Percentiles rank a stretch among this genome's conserved stretches.
Evolutionary conservation across 30 jellyfish, hydroid and myxozoan genomes (phyloP).

Genomic region (Nemopilema nomurai): DNA sequence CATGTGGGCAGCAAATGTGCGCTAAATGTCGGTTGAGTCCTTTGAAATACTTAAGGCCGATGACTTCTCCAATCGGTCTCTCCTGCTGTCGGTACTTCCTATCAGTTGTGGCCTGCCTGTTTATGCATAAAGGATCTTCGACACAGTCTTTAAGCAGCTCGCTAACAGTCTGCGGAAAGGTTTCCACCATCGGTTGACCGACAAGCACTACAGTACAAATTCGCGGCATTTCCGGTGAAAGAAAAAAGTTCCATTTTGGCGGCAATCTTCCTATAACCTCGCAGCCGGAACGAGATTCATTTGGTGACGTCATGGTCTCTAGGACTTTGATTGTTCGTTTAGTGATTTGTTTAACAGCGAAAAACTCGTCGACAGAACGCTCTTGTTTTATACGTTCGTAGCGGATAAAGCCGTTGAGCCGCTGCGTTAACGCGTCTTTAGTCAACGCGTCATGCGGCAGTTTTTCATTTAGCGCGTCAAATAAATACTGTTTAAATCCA

Average conservation of each 20-base stretch:
- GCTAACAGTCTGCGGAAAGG: slow-evolving; percentile 17
- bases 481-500: slow-evolving; percentile 28
- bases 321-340: slow-evolving; percentile 24
- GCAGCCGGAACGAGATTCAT: slow-evolving; percentile 40
- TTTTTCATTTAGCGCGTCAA: slow-evolving; percentile 21
- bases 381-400: slow-evolving; percentile 25
- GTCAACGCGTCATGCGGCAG: slow-evolving; percentile 55
- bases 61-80: slow-evolving; percentile 51
- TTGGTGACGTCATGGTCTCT: slow-evolving; percentile 57
- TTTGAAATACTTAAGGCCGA: slow-evolving; percentile 38
- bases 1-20: slow-evolving; percentile 43
- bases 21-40: slow-evolving; percentile 33
- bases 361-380: slow-evolving; percentile 47
- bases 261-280: slow-evolving; percentile 54
- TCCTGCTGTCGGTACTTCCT: slow-evolving; percentile 32
- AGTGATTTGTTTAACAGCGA: slow-evolving; percentile 38
- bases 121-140: slow-evolving; percentile 41
- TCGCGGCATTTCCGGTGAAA: slow-evolving; percentile 37
- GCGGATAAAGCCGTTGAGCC: slow-evolving; percentile 23
- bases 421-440: slow-evolving; percentile 34
- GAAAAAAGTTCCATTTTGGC: slow-evolving; percentile 8
- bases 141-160: slow-evolving; percentile 39
- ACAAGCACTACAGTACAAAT: slow-evolving; percentile 25
- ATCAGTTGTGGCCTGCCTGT: slow-evolving; percentile 24
- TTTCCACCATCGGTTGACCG: slow-evolving; percentile 61